phyloP scores from a whole-genome alignment of 2,113 vertebrate genomes.

The Fregetta grallaria region DNA sequence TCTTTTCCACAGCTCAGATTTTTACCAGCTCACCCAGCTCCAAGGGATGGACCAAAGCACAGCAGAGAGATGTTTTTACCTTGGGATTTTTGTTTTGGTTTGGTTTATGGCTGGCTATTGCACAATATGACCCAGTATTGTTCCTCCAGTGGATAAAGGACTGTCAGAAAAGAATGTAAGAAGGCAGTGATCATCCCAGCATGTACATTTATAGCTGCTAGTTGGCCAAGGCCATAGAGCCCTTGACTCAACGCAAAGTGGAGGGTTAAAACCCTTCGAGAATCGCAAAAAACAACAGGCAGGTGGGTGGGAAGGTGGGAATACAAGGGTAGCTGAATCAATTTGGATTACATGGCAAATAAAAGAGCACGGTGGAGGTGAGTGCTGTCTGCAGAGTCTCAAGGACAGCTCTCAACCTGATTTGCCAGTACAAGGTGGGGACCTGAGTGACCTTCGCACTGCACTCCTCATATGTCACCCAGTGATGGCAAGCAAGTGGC shows the following conservation, averaged over 20 bases:
- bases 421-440: neutral
- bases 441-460: neutral
- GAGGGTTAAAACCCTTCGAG: neutral
- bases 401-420: neutral
- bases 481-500: neutral
- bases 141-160: neutral
- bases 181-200: neutral
- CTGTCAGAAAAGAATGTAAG: neutral
- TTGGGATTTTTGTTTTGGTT: neutral
- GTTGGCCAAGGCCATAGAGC: neutral
- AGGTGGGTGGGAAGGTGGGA: accelerated
- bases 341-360: neutral
- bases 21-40: neutral
- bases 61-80: accelerated
- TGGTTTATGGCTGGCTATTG: neutral
- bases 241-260: neutral
- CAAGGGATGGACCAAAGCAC: neutral
- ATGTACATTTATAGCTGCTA: neutral
- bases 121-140: neutral
- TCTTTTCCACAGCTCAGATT: neutral
- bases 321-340: neutral
- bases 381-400: neutral
- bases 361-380: neutral
- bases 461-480: neutral
- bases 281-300: neutral